Evolutionary conservation across 1,140 invertebrate species (phyloP).

Genomic region (Hydropsyche tenuis): DNA sequence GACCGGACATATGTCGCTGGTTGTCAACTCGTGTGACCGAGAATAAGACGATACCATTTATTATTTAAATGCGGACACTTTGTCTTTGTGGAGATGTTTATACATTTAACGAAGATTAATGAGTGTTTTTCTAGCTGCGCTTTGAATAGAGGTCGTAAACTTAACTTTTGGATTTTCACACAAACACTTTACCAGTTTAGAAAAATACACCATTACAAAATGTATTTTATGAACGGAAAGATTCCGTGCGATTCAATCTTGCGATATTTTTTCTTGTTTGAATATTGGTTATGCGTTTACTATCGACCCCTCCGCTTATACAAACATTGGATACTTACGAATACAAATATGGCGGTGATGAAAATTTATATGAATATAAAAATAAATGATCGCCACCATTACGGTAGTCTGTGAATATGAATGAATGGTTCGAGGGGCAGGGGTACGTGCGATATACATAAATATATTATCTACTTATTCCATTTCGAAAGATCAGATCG

Average conservation of each 20-base stretch:
- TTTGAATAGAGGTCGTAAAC: conserved; percentile 30
- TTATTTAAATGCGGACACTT: conserved; percentile 46
- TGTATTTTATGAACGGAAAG: no score
- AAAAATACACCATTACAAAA: no score
- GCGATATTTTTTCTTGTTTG: no score
- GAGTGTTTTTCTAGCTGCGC: conserved; percentile 36
- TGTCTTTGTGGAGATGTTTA: conserved; percentile 46
- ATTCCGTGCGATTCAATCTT: no score
- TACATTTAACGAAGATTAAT: conserved; percentile 47
- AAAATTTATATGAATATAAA: conserved; percentile 49
- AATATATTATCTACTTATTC: no score
- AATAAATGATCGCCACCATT: conserved; percentile 48
- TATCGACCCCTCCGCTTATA: no score
- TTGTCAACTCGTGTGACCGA: conserved; percentile 23
- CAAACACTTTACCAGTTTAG: no score
- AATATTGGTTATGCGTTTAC: no score
- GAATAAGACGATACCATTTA: conserved; percentile 43
- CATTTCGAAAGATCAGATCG: no score
- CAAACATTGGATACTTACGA: no score
- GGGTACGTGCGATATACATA: no score
- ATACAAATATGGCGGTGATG: no score
- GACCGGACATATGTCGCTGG: not conserved
- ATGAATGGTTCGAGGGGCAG: conserved; percentile 38
- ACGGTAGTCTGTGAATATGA: conserved; percentile 39
- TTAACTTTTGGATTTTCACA: not conserved